Base-by-base conservation (phyloP, 2,113 vertebrate species). In the Callipepla squamata region DNA sequence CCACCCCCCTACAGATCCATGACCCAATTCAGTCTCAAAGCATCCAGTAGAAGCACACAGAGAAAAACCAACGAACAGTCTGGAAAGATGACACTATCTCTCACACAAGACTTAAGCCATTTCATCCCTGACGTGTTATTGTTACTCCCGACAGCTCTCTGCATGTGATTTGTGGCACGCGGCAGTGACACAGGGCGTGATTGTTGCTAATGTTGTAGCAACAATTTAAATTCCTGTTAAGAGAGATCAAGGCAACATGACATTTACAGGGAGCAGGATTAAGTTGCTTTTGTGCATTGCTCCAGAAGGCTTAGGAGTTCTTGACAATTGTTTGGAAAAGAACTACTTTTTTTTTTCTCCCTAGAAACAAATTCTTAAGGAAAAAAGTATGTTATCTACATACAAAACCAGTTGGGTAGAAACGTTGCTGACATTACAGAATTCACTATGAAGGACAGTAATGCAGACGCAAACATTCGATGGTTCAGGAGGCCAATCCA, bases 11-110 rank as follows among this genome's bases (percentile, higher is more conserved):
- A 78, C 73, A 81, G 87, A 88, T 95, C 76, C n/a, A 61, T 93
- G 94, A 96, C 95, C 91, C 94, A 95, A 93, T 96, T 96, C 94
- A 96, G 90, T 73, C 93, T 92, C 76, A 61, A 61, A 83, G n/a
- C 28, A 66, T 92, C 72, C 87, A 40, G 76, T 3, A 89, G 93
- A 34, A 73, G 51, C 62, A 72, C 59, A 90, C 15, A 74, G 75
- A 81, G 76, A 58, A 59, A 74, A 70, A 57, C 13, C 82, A 61
- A 10, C 0, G 61, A 72, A 61, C 8, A 36, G 42, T 44, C 75
- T 57, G 85, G 58, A 76, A 69, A 90, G 48, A 66, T 3, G 36
- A 58, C 85, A 58, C 61, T 25, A 44, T 83, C 78, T 66, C 82
- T 68, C 61, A 61, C 17, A 11, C 59, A 82, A 61, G 32, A n/a